Evolutionary conservation across 2,113 vertebrate species (phyloP).

Genomic region (Macquaria ambigua): DNA sequence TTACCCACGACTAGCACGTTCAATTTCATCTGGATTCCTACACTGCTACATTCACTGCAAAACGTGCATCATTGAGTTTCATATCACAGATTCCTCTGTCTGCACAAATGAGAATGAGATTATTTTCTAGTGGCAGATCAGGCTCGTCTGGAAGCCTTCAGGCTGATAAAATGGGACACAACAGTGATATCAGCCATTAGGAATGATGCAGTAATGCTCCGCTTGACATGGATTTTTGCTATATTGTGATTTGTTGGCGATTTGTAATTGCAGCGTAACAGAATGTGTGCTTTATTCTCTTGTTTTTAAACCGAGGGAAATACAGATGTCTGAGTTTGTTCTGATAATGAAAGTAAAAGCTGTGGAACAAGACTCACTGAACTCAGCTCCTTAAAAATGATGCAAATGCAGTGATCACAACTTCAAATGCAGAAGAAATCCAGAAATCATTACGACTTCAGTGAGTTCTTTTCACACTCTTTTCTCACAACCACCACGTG

Average conservation of each 20-base stretch:
- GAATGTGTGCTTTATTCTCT: neutral
- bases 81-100: neutral
- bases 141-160: constrained; percentile 8
- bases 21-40: neutral
- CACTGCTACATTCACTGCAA: neutral
- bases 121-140: constrained; percentile 4
- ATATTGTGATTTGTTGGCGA: constrained; percentile 12
- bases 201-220: neutral
- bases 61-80: constrained; percentile 12
- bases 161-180: constrained; percentile 17
- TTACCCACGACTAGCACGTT: neutral
- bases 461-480: no score
- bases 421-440: no score
- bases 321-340: neutral
- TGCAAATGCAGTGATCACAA: no score
- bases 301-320: neutral
- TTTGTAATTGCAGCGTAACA: constrained; percentile 7
- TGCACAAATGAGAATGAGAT: neutral
- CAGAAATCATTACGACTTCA: no score
- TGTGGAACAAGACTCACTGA: neutral
- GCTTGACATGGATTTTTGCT: constrained; percentile 12
- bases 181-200: neutral
- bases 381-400: neutral
- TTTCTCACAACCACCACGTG: no score
- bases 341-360: neutral